phyloP scores from a whole-genome alignment of 2,888 invertebrate genomes.

The Germaria angustata region DNA sequence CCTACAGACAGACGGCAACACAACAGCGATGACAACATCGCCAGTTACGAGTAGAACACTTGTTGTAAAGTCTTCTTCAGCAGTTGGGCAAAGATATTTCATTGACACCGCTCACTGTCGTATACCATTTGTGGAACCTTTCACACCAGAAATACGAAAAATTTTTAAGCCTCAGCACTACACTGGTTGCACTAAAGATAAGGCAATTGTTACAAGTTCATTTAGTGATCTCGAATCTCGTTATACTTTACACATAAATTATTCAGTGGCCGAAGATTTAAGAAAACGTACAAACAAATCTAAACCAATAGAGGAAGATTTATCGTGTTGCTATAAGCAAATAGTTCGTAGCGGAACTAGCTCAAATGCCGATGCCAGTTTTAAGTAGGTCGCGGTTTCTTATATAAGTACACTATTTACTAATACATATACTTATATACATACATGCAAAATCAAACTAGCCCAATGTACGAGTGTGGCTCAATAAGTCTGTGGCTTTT shows the following conservation, averaged over 20 bases:
- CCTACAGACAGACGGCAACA: not conserved
- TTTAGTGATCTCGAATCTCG: slow-evolving; percentile 69
- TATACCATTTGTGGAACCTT: slow-evolving; percentile 83
- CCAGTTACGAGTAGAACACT: not conserved
- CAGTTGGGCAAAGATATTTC: slow-evolving; percentile 69
- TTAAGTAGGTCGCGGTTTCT: slow-evolving; percentile 69
- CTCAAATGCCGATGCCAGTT: slow-evolving; percentile 71
- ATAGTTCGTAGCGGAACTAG: slow-evolving; percentile 73
- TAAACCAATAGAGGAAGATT: slow-evolving; percentile 60
- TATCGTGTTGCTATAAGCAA: slow-evolving; percentile 75
- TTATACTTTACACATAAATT: slow-evolving; percentile 72
- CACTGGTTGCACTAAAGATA: slow-evolving; percentile 80
- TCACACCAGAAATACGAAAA: slow-evolving; percentile 80
- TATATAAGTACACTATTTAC: not conserved
- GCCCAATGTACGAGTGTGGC: too few species aligned
- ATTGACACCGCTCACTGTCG: slow-evolving; percentile 82
- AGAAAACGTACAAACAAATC: slow-evolving; percentile 11
- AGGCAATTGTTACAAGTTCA: slow-evolving; percentile 72
- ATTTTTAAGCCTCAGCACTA: slow-evolving; percentile 80
- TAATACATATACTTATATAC: not conserved
- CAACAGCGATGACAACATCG: not conserved
- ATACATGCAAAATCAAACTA: too few species aligned
- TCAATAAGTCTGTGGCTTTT: too few species aligned
- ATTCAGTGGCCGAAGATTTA: slow-evolving; percentile 48
- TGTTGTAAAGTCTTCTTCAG: not conserved